These are phyloP conservation scores for Sciurus niger DNA, from an alignment of 2,113 vertebrate species.

Conservation along the genomic window DNA sequence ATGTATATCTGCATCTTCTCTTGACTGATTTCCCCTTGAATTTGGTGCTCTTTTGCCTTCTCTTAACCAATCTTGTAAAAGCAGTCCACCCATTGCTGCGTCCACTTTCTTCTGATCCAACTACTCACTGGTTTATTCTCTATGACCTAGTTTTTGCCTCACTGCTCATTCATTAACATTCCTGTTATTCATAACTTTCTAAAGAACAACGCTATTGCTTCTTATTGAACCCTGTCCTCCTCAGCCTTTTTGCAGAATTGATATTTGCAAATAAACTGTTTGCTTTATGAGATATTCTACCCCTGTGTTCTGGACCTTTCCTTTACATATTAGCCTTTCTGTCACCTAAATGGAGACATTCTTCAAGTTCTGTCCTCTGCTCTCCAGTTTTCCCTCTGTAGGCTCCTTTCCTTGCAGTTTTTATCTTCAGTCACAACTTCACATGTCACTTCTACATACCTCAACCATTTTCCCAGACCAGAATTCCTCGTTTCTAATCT, in stretches of 20 bases:
- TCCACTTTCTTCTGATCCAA: not conserved
- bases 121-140: not conserved
- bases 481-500: not conserved
- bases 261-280: not conserved
- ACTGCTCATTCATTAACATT: too few species aligned
- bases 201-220: not conserved
- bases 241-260: not conserved
- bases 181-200: not conserved
- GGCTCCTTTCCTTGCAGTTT: not conserved
- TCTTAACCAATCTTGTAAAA: not conserved
- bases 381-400: not conserved
- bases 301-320: not conserved
- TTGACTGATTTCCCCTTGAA: not conserved
- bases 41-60: slow-evolving; percentile 28
- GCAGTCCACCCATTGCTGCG: not conserved
- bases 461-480: not conserved
- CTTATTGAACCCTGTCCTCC: not conserved
- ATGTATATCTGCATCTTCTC: not conserved
- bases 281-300: not conserved
- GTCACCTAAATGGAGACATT: not conserved
- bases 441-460: not conserved
- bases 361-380: not conserved
- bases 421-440: not conserved
- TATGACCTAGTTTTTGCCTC: not conserved
- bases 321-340: not conserved